These are phyloP conservation scores for Gymnogyps californianus DNA, from an alignment of 2,113 vertebrate species.

Conservation along the genomic window DNA sequence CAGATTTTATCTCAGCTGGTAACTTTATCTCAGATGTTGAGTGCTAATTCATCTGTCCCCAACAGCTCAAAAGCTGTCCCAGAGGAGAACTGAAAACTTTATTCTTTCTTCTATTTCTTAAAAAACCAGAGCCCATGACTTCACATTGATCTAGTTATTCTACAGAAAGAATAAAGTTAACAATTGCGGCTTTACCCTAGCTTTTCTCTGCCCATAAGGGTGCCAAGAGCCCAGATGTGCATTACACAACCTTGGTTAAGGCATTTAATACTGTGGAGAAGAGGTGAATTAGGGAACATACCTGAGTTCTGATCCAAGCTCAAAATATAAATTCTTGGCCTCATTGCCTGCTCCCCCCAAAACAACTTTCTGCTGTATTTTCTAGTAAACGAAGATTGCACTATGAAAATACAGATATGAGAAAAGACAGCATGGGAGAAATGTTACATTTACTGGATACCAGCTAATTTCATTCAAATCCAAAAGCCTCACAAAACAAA, in stretches of 20 bases:
- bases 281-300: neutral
- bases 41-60: neutral
- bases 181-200: neutral
- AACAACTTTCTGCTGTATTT: neutral
- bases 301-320: neutral
- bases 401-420: neutral
- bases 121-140: neutral
- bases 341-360: neutral
- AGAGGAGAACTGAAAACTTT: neutral
- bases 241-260: neutral
- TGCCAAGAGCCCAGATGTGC: neutral
- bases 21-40: neutral
- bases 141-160: neutral
- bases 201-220: neutral
- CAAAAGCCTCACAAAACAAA: neutral
- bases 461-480: neutral
- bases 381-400: neutral
- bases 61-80: neutral
- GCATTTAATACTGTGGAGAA: neutral
- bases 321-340: neutral
- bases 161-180: neutral
- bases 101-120: conserved; percentile 40
- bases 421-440: neutral
- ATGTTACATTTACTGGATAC: neutral
- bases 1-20: neutral